Conservation (phyloP, 2,888 invertebrate species). For the Allolobophora icterica region DNA sequence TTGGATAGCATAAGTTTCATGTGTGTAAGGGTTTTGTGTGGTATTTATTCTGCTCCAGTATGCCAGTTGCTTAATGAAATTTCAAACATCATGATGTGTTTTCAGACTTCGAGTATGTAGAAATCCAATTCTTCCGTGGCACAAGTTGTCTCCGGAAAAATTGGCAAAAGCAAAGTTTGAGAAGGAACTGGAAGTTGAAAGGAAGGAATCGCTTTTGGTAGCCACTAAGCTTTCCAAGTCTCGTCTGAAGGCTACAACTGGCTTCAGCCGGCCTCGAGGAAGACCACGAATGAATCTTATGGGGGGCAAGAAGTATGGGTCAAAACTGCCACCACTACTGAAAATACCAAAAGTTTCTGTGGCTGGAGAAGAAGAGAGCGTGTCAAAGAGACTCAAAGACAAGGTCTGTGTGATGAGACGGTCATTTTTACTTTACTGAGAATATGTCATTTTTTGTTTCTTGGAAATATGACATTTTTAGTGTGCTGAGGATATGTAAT, state of each 20-base stretch:
- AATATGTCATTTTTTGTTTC: too few species aligned
- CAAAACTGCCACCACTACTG: background rate
- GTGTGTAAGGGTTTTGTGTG: too few species aligned
- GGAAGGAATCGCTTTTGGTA: background rate
- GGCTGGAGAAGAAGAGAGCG: background rate
- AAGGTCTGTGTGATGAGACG: background rate
- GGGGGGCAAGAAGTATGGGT: background rate
- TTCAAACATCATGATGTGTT: background rate
- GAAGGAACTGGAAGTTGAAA: background rate
- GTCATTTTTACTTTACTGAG: background rate
- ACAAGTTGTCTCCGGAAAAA: conserved; percentile 14
- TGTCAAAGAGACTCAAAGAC: conserved; percentile 27
- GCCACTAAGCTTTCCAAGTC: background rate
- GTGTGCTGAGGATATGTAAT: background rate
- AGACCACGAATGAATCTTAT: background rate
- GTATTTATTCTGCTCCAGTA: background rate
- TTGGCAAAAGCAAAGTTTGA: conserved; percentile 19
- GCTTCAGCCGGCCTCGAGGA: conserved; percentile 14
- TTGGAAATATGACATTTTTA: background rate
- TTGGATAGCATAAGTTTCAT: too few species aligned
- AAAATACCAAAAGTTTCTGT: background rate
- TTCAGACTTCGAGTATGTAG: background rate
- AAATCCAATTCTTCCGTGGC: conserved; percentile 24
- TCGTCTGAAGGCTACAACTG: background rate
- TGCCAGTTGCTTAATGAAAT: background rate